Evolutionary conservation across 2,113 vertebrate genomes (phyloP), one percentile per base, ranked within the genome.

Genomic region (Archilochus colubris): DNA sequence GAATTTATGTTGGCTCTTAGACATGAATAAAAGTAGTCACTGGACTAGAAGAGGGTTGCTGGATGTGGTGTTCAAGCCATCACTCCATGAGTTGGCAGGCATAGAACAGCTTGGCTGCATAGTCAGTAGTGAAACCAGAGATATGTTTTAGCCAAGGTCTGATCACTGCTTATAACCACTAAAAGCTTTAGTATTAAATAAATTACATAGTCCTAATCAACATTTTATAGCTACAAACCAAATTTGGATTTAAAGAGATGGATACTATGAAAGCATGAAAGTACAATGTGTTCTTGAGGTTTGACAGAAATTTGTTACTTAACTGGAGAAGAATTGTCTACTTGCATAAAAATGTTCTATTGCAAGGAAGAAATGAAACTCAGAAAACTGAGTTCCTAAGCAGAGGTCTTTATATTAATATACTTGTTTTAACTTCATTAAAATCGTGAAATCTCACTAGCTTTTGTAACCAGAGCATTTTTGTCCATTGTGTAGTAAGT

Each of bases 151-250:
- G 68, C 63, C 6, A 81, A 91, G n/a, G 57, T 78, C 86, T 96
- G 82, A 78, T 94, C 9, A 2, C 82, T 90, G 77, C 62, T 92
- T 24, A 23, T 78, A 90, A 90, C 93, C 95, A 82, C 91, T 86
- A 92, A 95, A 91, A 86, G 69, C 64, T 93, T 86, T 81, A 93
- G 69, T 59, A 82, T 95, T 78, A 75, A 75, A 96, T 88, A 97
- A 95, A 94, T 95, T 86, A 84, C 54, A 84, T 59, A 94, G 74
- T 86, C 51, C 63, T 80, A 94, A 96, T 93, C 75, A 88, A 40
- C 19, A 1, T 94, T 95, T 95, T 96, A 93, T 90, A 96, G 91
- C 88, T 95, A 61, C 82, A 86, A 93, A 88, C 85, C 82, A 70
- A 91, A 86, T 93, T 82, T 95, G 91, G 88, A 88, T 86, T 95